Conservation (phyloP, 2,888 invertebrate species). For the Graphium colonna region DNA sequence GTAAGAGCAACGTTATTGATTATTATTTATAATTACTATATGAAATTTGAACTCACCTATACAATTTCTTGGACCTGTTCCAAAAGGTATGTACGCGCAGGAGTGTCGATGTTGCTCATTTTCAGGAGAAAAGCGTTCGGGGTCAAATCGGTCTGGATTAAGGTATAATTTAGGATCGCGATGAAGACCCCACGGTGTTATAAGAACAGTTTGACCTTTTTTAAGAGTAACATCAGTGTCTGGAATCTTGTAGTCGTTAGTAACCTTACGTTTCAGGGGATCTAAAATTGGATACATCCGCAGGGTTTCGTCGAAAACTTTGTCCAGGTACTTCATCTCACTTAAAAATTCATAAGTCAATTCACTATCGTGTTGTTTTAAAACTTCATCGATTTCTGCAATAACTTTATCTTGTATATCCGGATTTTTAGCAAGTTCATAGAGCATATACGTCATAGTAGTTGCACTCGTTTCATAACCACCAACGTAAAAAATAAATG, state of each 20-base stretch:
- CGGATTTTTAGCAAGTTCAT: constrained; percentile 51
- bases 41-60: constrained; percentile 55
- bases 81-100: constrained; percentile 60
- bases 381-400: constrained; percentile 44
- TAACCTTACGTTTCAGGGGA: constrained; percentile 49
- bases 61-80: constrained; percentile 61
- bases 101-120: constrained; percentile 42
- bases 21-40: too few relatives aligned
- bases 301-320: too few relatives aligned
- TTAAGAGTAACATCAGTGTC: constrained; percentile 48
- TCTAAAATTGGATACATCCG: constrained; percentile 65
- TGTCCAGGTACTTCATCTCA: constrained; percentile 60
- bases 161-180: constrained; percentile 57
- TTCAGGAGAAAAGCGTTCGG: constrained; percentile 59
- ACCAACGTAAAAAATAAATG: constrained; percentile 60
- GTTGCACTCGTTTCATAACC: constrained; percentile 68
- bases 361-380: constrained; percentile 42
- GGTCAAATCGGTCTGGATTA: constrained; percentile 64
- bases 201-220: constrained; percentile 44
- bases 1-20: too few relatives aligned
- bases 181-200: constrained; percentile 57
- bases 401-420: constrained; percentile 52
- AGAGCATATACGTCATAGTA: constrained; percentile 50
- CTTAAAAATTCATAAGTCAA: constrained; percentile 53
- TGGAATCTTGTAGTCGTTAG: constrained; percentile 47